Percentiles rank a stretch among this genome's conserved stretches.
Conservation (phyloP, 1,140 invertebrate species). For the Vanessa tameamea region DNA sequence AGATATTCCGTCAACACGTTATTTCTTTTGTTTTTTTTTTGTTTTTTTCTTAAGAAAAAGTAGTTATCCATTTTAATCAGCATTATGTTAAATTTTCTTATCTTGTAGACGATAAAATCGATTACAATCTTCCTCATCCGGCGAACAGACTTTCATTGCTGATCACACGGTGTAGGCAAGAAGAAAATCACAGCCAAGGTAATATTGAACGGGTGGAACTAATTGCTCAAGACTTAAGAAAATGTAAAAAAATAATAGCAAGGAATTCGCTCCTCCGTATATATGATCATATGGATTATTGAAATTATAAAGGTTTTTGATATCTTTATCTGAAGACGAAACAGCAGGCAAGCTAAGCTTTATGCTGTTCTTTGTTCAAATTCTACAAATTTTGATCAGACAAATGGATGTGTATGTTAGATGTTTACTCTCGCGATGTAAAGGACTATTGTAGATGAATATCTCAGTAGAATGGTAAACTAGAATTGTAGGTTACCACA, state of each 20-base stretch:
- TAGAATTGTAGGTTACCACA: neutral
- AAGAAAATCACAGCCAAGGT: neutral
- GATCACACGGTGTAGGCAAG: neutral
- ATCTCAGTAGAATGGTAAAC: neutral
- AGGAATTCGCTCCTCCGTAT: too few relatives aligned
- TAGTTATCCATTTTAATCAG: too few relatives aligned
- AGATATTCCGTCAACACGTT: too few relatives aligned
- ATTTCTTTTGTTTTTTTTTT: too few relatives aligned
- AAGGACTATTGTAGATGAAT: neutral
- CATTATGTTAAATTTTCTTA: too few relatives aligned
- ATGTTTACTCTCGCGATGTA: neutral
- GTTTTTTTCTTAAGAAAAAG: too few relatives aligned
- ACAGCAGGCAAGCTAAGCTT: too few relatives aligned
- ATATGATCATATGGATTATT: too few relatives aligned
- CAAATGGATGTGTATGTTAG: neutral
- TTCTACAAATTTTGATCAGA: constrained; percentile 1
- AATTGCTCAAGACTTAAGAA: neutral
- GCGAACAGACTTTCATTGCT: neutral
- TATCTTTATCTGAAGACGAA: too few relatives aligned
- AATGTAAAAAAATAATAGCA: too few relatives aligned
- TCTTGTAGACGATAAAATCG: neutral
- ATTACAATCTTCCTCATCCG: neutral
- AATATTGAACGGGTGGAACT: neutral
- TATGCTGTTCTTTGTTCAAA: neutral
- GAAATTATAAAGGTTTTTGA: too few relatives aligned